These are phyloP conservation scores for Schizotus pectinicornis DNA, from an alignment of 2,888 invertebrate species.

Conservation along the genomic window DNA sequence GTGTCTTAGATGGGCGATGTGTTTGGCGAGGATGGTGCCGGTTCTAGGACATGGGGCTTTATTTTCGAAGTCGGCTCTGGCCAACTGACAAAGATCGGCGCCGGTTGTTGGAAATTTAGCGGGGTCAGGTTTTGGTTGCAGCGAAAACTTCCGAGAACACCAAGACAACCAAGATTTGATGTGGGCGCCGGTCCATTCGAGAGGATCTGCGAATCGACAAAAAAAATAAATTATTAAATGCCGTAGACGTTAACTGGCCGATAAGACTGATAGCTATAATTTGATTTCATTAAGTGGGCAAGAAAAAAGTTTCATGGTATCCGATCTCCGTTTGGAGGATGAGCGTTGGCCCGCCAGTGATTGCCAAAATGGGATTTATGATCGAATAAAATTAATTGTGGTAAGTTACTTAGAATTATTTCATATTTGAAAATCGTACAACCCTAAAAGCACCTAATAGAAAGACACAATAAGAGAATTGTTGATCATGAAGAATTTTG, in stretches of 20 bases:
- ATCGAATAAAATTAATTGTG: too few species aligned
- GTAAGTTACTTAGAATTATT: too few species aligned
- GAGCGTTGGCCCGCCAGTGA: too few species aligned
- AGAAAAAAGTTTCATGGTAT: too few species aligned
- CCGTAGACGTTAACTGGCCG: constrained; percentile 5
- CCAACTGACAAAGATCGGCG: constrained; percentile 65
- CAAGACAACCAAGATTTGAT: constrained; percentile 69
- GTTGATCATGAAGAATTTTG: too few species aligned
- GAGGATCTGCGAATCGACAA: constrained; percentile 62
- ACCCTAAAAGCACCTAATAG: too few species aligned
- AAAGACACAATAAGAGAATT: too few species aligned
- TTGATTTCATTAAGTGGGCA: too few species aligned
- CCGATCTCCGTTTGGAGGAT: too few species aligned
- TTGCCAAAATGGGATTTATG: too few species aligned
- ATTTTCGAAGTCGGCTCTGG: constrained; percentile 67
- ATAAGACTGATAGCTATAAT: too few species aligned
- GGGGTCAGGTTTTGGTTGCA: constrained; percentile 62
- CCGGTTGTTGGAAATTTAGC: constrained; percentile 65
- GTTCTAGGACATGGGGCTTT: constrained; percentile 59
- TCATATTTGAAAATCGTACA: too few species aligned
- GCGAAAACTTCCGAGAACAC: constrained; percentile 66
- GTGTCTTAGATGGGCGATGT: constrained; percentile 66
- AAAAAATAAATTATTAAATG: constrained; percentile 6
- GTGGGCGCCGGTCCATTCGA: constrained; percentile 66
- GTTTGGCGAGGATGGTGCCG: constrained; percentile 66